Conservation (phyloP, 2,888 invertebrate genomes). For the Drosophila flavopinicola region DNA sequence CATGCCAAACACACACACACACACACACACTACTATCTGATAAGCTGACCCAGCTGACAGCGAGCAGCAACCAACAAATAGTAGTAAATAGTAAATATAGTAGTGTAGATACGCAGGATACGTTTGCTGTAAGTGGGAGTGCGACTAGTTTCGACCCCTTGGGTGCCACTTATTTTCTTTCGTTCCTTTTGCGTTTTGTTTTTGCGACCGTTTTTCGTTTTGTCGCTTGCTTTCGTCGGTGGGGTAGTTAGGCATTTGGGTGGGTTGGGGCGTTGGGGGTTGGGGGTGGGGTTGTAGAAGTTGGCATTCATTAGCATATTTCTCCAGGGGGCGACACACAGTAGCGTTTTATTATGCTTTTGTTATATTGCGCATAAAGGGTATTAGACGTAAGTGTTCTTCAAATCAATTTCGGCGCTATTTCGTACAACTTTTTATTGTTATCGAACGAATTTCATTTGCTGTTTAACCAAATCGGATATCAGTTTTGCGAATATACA, state of each 20-base stretch:
- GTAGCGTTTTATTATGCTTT: conserved; percentile 69
- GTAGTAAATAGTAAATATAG: no score
- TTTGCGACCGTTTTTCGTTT: conserved; percentile 63
- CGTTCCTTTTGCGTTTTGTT: conserved; percentile 58
- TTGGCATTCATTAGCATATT: conserved; percentile 76
- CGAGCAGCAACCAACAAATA: conserved; percentile 15
- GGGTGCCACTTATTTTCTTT: conserved; percentile 74
- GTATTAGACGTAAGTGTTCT: conserved; percentile 63
- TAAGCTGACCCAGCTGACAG: not conserved
- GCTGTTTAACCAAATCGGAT: not conserved
- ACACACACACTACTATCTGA: not conserved
- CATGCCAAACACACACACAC: not conserved
- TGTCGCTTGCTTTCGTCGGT: conserved; percentile 34
- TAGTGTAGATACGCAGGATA: conserved; percentile 1
- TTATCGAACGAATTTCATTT: conserved; percentile 1
- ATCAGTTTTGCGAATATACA: no score
- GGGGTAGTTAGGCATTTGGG: not conserved
- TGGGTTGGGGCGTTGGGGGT: conserved; percentile 4
- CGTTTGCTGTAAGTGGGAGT: conserved; percentile 26
- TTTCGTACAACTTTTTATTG: conserved; percentile 26
- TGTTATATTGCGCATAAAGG: conserved; percentile 65
- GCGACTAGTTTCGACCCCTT: conserved; percentile 55
- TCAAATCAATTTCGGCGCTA: conserved; percentile 60
- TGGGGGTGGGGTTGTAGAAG: conserved; percentile 9
- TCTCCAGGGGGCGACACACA: conserved; percentile 64